Percentiles rank a stretch among this genome's conserved stretches.
phyloP scores from a whole-genome alignment of 2,113 vertebrate genomes.

The Lepus europaeus region DNA sequence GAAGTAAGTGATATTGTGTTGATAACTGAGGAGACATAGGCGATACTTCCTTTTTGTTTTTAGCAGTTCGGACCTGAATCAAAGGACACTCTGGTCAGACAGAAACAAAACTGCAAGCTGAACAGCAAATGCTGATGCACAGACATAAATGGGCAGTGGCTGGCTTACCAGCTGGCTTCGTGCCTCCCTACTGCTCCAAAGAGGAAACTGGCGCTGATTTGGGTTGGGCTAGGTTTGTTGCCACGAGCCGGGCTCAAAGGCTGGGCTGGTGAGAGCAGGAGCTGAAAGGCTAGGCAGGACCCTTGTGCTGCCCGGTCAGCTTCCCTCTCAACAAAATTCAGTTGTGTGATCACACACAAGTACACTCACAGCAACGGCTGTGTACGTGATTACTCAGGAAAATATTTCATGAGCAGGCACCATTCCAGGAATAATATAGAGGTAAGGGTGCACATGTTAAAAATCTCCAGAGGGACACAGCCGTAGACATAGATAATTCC shows the following conservation, averaged over 20 bases:
- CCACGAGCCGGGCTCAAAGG: neutral
- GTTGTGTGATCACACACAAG: neutral
- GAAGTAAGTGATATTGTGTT: slow-evolving; percentile 2
- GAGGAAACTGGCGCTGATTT: neutral
- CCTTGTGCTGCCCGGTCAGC: neutral
- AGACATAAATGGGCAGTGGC: neutral
- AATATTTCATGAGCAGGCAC: neutral
- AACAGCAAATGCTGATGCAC: neutral
- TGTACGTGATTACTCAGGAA: slow-evolving; percentile 1
- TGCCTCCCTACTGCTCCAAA: neutral
- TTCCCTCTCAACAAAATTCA: neutral
- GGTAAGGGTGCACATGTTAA: neutral
- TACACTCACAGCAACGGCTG: neutral
- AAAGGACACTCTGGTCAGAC: neutral
- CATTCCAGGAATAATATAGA: neutral
- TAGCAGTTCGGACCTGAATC: neutral
- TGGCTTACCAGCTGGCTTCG: neutral
- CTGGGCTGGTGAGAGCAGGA: neutral
- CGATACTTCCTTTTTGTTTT: neutral
- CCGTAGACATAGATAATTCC: neutral
- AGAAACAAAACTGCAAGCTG: neutral
- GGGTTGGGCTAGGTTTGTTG: neutral
- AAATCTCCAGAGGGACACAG: neutral
- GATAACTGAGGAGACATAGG: neutral
- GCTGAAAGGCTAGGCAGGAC: neutral